phyloP scores from a whole-genome alignment of 2,888 invertebrate species.

The Therioaphis trifolii region DNA sequence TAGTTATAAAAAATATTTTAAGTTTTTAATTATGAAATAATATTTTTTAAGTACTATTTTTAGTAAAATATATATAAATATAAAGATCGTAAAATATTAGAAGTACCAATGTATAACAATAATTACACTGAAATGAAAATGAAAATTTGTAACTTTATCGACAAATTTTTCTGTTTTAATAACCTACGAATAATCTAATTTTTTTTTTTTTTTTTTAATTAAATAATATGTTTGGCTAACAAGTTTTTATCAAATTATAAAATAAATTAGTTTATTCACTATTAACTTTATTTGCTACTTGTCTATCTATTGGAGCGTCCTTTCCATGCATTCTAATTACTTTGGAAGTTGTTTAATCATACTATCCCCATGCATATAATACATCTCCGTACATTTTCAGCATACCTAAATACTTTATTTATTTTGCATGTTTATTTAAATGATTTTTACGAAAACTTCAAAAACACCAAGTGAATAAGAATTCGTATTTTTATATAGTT shows the following conservation, averaged over 20 bases:
- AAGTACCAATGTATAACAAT: neutral
- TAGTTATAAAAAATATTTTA: too few species aligned
- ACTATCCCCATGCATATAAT: conserved; percentile 3
- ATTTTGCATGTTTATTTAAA: conserved; percentile 32
- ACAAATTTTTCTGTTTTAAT: neutral
- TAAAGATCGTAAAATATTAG: neutral
- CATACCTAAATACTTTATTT: conserved; percentile 58
- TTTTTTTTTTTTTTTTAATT: neutral
- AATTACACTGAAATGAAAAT: neutral
- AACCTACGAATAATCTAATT: neutral
- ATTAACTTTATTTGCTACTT: conserved; percentile 33
- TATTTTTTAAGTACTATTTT: too few species aligned
- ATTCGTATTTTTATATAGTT: conserved; percentile 28
- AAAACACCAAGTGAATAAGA: conserved; percentile 36
- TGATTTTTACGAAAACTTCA: conserved; percentile 32
- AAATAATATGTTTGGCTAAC: conserved; percentile 31
- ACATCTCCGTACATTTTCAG: conserved; percentile 56
- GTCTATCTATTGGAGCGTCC: conserved; percentile 31
- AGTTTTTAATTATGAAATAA: too few species aligned
- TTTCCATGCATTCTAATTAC: conserved; percentile 51
- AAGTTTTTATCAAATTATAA: conserved; percentile 43
- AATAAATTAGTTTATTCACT: conserved; percentile 46
- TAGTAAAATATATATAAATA: too few species aligned
- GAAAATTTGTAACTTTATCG: neutral
- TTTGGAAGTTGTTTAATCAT: conserved; percentile 58